These are phyloP conservation scores for Argyrosomus japonicus DNA, from an alignment of 2,113 vertebrate species.

Conservation along the genomic window DNA sequence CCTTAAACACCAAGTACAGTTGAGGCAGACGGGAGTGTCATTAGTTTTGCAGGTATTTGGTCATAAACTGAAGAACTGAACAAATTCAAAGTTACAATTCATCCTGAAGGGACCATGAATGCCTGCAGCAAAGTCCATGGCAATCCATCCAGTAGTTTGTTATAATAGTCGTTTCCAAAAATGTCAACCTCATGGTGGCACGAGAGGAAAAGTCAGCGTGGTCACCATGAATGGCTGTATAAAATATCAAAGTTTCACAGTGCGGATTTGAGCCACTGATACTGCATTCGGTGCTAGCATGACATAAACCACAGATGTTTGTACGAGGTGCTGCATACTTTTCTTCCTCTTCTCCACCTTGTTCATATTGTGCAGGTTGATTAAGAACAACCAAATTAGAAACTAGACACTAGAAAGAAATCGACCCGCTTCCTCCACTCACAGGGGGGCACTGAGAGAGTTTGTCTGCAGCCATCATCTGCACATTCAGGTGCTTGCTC, in stretches of 20 bases:
- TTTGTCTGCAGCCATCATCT: slow-evolving; percentile 97
- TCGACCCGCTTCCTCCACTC: slow-evolving; percentile 66
- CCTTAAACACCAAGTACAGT: background rate
- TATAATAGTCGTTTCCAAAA: no score
- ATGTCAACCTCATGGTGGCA: background rate
- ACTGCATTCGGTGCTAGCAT: background rate
- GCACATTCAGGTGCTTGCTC: slow-evolving; percentile 96
- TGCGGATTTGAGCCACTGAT: background rate
- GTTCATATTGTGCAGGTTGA: background rate
- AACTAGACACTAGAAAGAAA: background rate
- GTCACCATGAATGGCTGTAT: background rate
- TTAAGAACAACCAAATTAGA: background rate
- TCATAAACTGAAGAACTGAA: no score
- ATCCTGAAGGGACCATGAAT: no score
- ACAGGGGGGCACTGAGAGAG: slow-evolving; percentile 96
- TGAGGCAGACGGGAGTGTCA: background rate
- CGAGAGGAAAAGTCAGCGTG: background rate
- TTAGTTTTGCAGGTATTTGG: background rate
- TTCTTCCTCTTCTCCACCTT: background rate
- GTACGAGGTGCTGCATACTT: background rate
- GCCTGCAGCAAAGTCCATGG: no score
- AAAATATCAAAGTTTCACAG: background rate
- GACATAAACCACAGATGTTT: background rate
- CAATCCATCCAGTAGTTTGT: no score
- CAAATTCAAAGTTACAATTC: no score